Evolutionary conservation across 2,113 vertebrate species (phyloP), one percentile per base, ranked within the genome.

Genomic region (Austrofundulus limnaeus): DNA sequence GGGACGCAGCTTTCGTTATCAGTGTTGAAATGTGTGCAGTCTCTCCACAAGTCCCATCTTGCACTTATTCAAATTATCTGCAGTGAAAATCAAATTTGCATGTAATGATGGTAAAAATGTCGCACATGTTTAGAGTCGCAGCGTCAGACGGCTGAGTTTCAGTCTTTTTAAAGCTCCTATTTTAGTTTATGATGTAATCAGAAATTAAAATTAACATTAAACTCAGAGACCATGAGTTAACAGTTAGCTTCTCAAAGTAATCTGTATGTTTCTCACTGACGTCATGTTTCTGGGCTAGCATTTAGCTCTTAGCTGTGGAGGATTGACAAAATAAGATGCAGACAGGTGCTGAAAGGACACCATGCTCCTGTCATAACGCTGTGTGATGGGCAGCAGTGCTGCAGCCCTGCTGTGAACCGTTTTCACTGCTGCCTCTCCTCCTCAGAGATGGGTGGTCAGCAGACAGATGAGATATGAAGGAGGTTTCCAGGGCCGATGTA

Each of bases 391-490:
- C 47, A 25, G 11, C 28, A 11, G 45, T 38, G 20, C 41, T 55
- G 19, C 7, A 14, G 19, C 39, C 15, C 11, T 2, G 16, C 12
- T 45, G 13, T 23, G 19, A 17, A 53, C n/a, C 7, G 25, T 41
- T 53, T 21, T 11, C 46, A 52, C 34, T 57, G 23, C 51, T 5
- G 1, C 9, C 14, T 52, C 12, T 66, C 11, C 0, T 43, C 54
- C 53, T 37, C 86, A 98, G 96, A 90, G 91, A 75, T 98, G 97
- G 97, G 96, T 97, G 66, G 94, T 96, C 0, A 85, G 95, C 82
- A 92, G 94, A 70, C 97, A 99, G 89, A 99, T 98, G 97, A 85
- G 94, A 0, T 98, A 95, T 0, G 97, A 99, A 87, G 97, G 97
- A 0, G 97, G 97, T 8, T 98, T 99, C 87, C 97, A 99, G 77